Evolutionary conservation across 1,140 invertebrate species (phyloP).

Genomic region (Rhyacophila brunnea): DNA sequence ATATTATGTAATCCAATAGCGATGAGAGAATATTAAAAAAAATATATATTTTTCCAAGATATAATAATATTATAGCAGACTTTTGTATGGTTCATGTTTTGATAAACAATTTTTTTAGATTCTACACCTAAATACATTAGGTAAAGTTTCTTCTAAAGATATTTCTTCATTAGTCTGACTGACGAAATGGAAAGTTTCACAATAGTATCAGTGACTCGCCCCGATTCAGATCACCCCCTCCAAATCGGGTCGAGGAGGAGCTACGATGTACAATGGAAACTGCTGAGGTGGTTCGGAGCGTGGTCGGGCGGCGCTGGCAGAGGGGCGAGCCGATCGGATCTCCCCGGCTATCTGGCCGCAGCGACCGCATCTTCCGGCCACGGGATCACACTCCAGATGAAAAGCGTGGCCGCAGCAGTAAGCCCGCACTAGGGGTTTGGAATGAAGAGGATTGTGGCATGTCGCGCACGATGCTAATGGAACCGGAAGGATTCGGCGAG

Average conservation of each 20-base stretch:
- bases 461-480: constrained; percentile 17
- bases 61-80: too few relatives aligned
- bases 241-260: constrained; percentile 47
- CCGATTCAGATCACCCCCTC: constrained; percentile 41
- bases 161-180: too few relatives aligned
- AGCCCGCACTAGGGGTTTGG: constrained; percentile 20
- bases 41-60: too few relatives aligned
- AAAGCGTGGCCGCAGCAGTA: constrained; percentile 34
- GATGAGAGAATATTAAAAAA: too few relatives aligned
- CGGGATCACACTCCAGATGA: constrained; percentile 33
- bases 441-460: constrained; percentile 29
- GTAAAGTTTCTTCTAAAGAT: too few relatives aligned
- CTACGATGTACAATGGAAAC: constrained; percentile 39
- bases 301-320: background rate
- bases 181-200: too few relatives aligned
- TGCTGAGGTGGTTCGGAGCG: constrained; percentile 32
- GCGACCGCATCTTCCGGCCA: constrained; percentile 22
- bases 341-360: constrained; percentile 25
- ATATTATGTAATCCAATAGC: too few relatives aligned
- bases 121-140: too few relatives aligned
- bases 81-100: too few relatives aligned
- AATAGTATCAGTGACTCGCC: too few relatives aligned
- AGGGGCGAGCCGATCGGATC: constrained; percentile 9
- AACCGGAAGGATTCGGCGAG: constrained; percentile 22
- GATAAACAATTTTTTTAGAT: too few relatives aligned